A percentile compares a stretch with the other conserved stretches of the same genome.
These are phyloP conservation scores for Drosophila lacteicornis DNA, from an alignment of 1,140 invertebrate genomes.

Conservation along the genomic window DNA sequence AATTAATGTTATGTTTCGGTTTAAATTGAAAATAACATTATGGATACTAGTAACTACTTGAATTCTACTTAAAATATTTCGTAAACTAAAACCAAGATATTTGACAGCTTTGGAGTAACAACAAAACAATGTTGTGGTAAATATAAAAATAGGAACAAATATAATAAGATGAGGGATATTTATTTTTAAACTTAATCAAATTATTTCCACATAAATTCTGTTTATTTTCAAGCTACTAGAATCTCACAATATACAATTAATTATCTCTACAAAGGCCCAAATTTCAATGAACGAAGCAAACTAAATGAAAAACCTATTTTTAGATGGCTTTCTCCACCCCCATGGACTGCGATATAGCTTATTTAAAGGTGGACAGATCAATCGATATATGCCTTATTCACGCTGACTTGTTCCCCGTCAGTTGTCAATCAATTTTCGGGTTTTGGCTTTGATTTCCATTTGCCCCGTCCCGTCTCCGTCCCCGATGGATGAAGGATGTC, in stretches of 20 bases:
- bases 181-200: too few relatives aligned
- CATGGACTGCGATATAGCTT: slow-evolving; percentile 24
- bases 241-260: neutral
- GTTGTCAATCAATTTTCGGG: slow-evolving; percentile 45
- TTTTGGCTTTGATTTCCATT: slow-evolving; percentile 47
- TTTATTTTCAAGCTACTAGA: neutral
- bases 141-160: too few relatives aligned
- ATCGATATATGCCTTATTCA: slow-evolving; percentile 38
- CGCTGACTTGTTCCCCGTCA: slow-evolving; percentile 39
- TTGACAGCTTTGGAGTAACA: too few relatives aligned
- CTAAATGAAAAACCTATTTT: neutral
- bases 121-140: too few relatives aligned
- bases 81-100: too few relatives aligned
- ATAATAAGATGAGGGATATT: too few relatives aligned
- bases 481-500: slow-evolving; percentile 43
- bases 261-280: neutral
- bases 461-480: neutral
- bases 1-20: neutral
- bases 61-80: too few relatives aligned
- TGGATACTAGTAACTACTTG: too few relatives aligned
- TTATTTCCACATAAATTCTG: too few relatives aligned
- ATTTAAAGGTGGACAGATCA: slow-evolving; percentile 42
- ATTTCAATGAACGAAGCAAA: neutral
- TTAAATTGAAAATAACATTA: too few relatives aligned
- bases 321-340: neutral